Evolutionary conservation across 2,888 invertebrate species (phyloP), one percentile per base, ranked within the genome.

Genomic region (Drosophila koepferae): DNA sequence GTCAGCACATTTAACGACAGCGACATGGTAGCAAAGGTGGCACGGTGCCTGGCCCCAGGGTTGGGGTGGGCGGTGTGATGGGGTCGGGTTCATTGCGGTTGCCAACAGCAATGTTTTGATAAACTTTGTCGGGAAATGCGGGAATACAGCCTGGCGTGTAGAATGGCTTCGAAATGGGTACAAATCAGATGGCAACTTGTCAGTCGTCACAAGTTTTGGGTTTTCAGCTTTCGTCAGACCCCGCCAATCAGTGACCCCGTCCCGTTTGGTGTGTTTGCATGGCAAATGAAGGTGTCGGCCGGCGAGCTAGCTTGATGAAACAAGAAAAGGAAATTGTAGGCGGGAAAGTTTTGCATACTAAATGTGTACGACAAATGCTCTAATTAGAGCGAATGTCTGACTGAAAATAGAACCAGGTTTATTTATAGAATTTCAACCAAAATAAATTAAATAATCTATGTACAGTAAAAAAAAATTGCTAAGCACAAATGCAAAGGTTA

Each of bases 1-100:
- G 89, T 86, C 89, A 58, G 69, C 83, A 74, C 90, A 90, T 88
- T 86, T 73, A 80, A 86, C 77, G 69, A 72, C 70, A 74, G 62
- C 58, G 58, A 41, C 66, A 31, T 44, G 40, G 51, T 60, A 36
- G 46, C 43, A 36, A 44, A 63, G 41, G 23, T 58, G 63, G 61
- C 20, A 44, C 48, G 28, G 53, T 20, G 41, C 14, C n/a, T 18
- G 14, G 36, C 41, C 28, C 18, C 40, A 31, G 41, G n/a, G 40
- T 2, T 7, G 18, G 10, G 36, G 10, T 23, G 38, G 9, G 9
- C 9, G 53, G 5, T 3, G 20, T 16, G 40, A 23, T 58, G 10
- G 77, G 36, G 40, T 43, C 34, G 56, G 55, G 69, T 43, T 75
- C 59, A 56, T 44, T 66, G 61, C 23, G 61, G 77, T 62, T 53